Percentiles rank a stretch among this genome's conserved stretches.
Evolutionary conservation across 2,113 vertebrate genomes (phyloP).

Genomic region (Alouatta palliata): DNA sequence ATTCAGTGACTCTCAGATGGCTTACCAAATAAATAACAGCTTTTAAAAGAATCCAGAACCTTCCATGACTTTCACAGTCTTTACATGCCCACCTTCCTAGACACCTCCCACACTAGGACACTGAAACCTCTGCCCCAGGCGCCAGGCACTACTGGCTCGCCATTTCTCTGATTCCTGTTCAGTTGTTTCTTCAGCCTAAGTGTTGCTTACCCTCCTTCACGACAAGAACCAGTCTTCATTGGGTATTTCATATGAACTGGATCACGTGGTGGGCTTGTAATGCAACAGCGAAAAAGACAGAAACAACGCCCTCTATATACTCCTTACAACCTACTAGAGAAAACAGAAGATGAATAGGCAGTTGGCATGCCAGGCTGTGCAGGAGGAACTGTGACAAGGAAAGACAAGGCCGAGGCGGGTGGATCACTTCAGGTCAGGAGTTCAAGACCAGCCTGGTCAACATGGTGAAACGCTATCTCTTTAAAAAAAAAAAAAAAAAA

Average conservation of each 20-base stretch:
- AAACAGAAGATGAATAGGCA: background rate
- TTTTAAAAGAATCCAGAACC: background rate
- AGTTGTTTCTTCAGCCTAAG: background rate
- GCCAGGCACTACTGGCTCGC: background rate
- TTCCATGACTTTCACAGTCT: background rate
- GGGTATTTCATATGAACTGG: background rate
- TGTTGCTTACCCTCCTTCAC: background rate
- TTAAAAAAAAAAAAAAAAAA: too few relatives aligned
- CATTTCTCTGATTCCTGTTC: background rate
- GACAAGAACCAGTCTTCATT: background rate
- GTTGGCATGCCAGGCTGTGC: background rate
- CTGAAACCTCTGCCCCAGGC: background rate
- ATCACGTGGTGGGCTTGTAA: background rate
- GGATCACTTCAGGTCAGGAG: too few relatives aligned
- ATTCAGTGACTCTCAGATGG: background rate
- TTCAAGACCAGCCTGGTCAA: too few relatives aligned
- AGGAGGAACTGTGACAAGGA: background rate
- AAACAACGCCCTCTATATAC: background rate
- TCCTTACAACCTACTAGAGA: background rate
- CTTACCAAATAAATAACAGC: background rate
- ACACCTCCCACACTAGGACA: background rate
- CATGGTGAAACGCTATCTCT: too few relatives aligned
- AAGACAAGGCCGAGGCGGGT: background rate
- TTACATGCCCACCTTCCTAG: background rate
- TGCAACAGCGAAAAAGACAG: background rate